Conservation (phyloP, 1,140 invertebrate genomes). For the Aphelinus certus region DNA sequence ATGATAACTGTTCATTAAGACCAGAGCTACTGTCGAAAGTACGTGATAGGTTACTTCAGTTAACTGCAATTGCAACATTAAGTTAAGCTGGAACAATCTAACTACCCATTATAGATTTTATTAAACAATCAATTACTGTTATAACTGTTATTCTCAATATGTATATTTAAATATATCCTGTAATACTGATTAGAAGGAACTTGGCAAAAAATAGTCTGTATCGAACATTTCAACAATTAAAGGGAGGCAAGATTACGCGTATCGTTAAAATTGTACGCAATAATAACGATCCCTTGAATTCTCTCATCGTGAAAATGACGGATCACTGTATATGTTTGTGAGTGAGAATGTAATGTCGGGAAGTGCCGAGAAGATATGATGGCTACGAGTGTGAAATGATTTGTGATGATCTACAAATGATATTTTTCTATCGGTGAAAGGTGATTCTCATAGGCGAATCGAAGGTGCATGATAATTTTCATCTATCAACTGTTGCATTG, state of each 20-base stretch:
- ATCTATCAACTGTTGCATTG: slow-evolving; percentile 20
- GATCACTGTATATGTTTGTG: slow-evolving; percentile 16
- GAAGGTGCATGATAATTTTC: slow-evolving; percentile 27
- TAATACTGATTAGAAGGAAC: slow-evolving; percentile 3
- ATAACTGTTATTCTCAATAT: not conserved
- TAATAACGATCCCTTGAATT: not conserved
- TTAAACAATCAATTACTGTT: slow-evolving; percentile 5
- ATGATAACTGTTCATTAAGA: not conserved
- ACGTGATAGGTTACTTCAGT: slow-evolving; percentile 2
- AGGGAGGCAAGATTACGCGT: slow-evolving; percentile 11
- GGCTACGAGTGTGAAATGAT: slow-evolving; percentile 20
- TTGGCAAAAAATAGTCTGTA: not conserved
- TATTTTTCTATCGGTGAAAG: slow-evolving; percentile 18
- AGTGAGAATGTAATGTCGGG: slow-evolving; percentile 8
- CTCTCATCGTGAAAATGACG: not conserved
- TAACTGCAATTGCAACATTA: slow-evolving; percentile 2
- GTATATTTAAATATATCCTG: not conserved
- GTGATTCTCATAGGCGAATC: slow-evolving; percentile 10
- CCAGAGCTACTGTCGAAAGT: not conserved
- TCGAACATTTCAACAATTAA: not conserved
- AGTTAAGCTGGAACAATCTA: not conserved
- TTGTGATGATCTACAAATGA: slow-evolving; percentile 12
- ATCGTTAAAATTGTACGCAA: not conserved
- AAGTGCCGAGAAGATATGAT: not conserved
- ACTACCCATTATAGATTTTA: not conserved